Base-by-base conservation (phyloP, 2,797 vertebrate species). In the Orestias chungarensis region DNA sequence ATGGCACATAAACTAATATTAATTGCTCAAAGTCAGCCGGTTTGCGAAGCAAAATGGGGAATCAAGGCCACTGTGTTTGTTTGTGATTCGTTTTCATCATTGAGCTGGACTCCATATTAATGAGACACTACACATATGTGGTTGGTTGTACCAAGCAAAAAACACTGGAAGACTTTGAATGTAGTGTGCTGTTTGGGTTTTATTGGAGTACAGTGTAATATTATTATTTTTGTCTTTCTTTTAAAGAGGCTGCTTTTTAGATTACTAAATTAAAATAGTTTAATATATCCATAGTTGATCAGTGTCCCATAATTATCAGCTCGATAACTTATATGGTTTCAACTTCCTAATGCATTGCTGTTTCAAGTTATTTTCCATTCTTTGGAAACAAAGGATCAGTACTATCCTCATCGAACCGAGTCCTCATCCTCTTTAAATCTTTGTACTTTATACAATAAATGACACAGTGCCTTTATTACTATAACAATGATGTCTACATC, bases 381-480 rank as follows among this genome's bases (percentile, higher is more conserved):
- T 75, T 86, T 79, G 70, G 42, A 78, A 78, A 78, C 71, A 27
- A 33, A 75, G 33, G 68, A 69, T 81, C 55, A 81, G 40, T 66
- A 73, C 29, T 80, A 68, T 87, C 82, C 61, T 87, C 69, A 81
- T 89, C 62, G 83, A 89, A 93, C 88, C 93, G 92, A 87, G 82
- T 77, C 66, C 79, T 79, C 82, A 79, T 52, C 12, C 50, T 88
- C 83, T 90, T 91, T 85, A 87, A 75, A 83, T 92, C 85, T 87
- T 77, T 91, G 75, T 87, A 84, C 87, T 93, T 87, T 93, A 92
- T 82, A 91, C 94, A 88, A 87, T 92, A 89, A 82, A 81, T 77
- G 92, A 95, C 94, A 86, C 91, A 97, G 97, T 99, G 97, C 97
- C 98, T 99, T 95, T 92, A 91, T 91, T 87, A 79, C 79, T 86